Conservation (phyloP, 2,888 invertebrate species). For the Eurytoma adleriae region DNA sequence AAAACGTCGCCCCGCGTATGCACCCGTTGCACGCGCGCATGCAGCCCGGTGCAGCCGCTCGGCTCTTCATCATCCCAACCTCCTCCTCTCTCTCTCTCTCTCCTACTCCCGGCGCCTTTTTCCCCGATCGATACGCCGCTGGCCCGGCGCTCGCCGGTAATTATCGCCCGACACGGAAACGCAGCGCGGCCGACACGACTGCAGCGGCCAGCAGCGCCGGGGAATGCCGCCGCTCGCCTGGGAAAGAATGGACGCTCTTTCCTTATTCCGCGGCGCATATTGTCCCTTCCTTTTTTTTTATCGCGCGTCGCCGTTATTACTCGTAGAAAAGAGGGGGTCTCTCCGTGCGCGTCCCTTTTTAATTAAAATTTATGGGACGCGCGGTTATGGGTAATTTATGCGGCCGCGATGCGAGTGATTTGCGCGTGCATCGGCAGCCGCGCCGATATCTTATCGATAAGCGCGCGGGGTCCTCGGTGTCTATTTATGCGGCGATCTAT, state of each 20-base stretch:
- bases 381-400: constrained; percentile 47
- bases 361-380: constrained; percentile 52
- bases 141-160: constrained; percentile 46
- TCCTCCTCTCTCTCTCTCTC: constrained; percentile 57
- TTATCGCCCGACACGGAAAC: constrained; percentile 56
- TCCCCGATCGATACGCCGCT: constrained; percentile 62
- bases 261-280: background rate
- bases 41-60: constrained; percentile 36
- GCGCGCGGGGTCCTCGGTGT: background rate
- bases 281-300: constrained; percentile 11
- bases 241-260: constrained; percentile 25
- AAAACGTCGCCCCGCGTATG: background rate
- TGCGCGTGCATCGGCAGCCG: constrained; percentile 7
- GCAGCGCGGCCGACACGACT: background rate
- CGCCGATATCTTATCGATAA: constrained; percentile 39
- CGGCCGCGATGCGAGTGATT: constrained; percentile 11
- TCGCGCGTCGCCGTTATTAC: constrained; percentile 8
- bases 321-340: constrained; percentile 13
- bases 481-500: constrained; percentile 23
- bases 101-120: constrained; percentile 31
- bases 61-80: constrained; percentile 70
- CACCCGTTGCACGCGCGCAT: constrained; percentile 59
- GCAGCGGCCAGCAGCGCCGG: background rate
- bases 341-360: constrained; percentile 22
- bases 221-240: background rate